Conservation (phyloP, 1,140 invertebrate genomes). For the Teleopsis dalmanni region DNA sequence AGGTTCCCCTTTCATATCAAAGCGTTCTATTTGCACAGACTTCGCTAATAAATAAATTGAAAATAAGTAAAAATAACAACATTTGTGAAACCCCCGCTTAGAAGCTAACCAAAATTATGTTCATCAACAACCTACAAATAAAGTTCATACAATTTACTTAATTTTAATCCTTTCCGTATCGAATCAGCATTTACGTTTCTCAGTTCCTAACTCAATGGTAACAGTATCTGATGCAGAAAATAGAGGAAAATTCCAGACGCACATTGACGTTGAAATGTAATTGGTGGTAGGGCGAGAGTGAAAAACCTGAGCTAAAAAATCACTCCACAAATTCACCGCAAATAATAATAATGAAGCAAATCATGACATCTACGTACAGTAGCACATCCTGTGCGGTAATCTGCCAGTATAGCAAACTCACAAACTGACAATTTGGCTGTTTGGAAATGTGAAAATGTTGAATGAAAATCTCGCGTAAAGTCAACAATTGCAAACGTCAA, state of each 20-base stretch:
- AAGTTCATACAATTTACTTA: conserved; percentile 26
- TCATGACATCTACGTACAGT: too few relatives aligned
- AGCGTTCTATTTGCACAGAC: too few relatives aligned
- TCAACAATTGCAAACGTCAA: conserved; percentile 41
- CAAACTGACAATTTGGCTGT: too few relatives aligned
- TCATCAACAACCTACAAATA: too few relatives aligned
- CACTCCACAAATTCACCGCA: conserved; percentile 24
- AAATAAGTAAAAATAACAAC: too few relatives aligned
- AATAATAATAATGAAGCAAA: conserved; percentile 41
- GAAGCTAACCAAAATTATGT: too few relatives aligned
- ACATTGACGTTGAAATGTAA: not conserved
- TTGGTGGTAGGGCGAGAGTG: not conserved
- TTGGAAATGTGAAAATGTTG: not conserved
- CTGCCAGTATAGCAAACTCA: too few relatives aligned
- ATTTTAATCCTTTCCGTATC: conserved; percentile 42
- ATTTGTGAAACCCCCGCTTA: too few relatives aligned
- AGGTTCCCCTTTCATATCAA: too few relatives aligned
- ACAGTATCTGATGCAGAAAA: too few relatives aligned
- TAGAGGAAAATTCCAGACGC: not conserved
- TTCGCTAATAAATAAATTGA: too few relatives aligned
- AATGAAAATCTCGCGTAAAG: conserved; percentile 3
- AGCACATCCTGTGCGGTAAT: too few relatives aligned
- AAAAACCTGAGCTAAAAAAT: conserved; percentile 5
- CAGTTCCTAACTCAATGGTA: not conserved
- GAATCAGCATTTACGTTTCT: conserved; percentile 22